Evolutionary conservation across 2,113 vertebrate species (phyloP).

Genomic region (Cochlearius cochlearius): DNA sequence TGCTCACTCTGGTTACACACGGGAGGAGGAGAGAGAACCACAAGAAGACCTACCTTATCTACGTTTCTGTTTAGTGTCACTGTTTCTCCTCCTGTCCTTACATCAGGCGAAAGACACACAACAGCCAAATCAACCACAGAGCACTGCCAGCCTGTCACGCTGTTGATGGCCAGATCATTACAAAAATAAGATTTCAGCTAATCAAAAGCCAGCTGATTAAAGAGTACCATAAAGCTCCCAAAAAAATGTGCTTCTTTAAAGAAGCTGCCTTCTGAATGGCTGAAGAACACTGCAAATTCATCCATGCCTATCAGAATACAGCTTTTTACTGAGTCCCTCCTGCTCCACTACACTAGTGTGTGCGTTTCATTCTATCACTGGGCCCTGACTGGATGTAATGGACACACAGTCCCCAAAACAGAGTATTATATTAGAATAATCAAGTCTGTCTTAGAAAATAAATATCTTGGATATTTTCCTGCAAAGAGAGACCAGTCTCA

Average conservation of each 20-base stretch:
- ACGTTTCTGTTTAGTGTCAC: constrained; percentile 13
- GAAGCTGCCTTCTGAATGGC: constrained; percentile 25
- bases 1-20: neutral
- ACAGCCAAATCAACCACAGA: neutral
- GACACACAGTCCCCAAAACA: neutral
- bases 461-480: constrained; percentile 26
- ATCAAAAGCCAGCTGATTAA: constrained; percentile 32
- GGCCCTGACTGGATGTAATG: neutral
- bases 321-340: constrained; percentile 34
- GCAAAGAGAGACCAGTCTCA: constrained; percentile 19
- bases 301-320: constrained; percentile 21
- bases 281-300: neutral
- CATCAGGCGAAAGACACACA: neutral
- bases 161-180: neutral
- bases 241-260: constrained; percentile 49
- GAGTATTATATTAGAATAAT: constrained; percentile 2
- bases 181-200: constrained; percentile 62
- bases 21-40: neutral
- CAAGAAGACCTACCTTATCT: neutral
- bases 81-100: neutral
- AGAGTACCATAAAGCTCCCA: constrained; percentile 51
- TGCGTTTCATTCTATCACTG: neutral
- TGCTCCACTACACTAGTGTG: neutral
- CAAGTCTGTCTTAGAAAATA: constrained; percentile 55
- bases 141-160: neutral